Conservation (phyloP, 2,888 invertebrate genomes). For the Athalia circularis region DNA sequence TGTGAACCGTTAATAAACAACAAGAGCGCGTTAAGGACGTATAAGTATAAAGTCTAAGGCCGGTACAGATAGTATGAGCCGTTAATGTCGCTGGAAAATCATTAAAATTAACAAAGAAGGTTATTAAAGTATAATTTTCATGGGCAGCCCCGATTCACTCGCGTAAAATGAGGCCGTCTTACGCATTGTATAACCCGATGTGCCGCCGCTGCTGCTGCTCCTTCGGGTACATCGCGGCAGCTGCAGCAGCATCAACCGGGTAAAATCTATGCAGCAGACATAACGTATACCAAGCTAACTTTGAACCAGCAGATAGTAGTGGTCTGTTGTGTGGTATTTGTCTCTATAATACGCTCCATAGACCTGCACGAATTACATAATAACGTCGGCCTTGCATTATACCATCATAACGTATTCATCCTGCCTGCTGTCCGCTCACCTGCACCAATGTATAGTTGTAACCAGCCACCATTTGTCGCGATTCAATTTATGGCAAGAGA, state of each 20-base stretch:
- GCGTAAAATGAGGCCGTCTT: not conserved
- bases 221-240: not conserved
- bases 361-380: conserved; percentile 62
- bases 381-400: conserved; percentile 69
- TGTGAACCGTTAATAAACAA: not conserved
- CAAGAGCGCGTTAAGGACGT: not conserved
- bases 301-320: not conserved
- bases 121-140: conserved; percentile 22
- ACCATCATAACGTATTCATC: conserved; percentile 70
- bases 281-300: conserved; percentile 4
- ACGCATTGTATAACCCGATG: not conserved
- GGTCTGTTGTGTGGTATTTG: not conserved
- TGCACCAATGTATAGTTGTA: conserved; percentile 65
- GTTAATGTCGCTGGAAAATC: conserved; percentile 3
- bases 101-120: not conserved
- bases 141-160: conserved; percentile 13
- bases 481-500: conserved; percentile 43
- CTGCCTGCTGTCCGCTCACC: conserved; percentile 71
- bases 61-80: not conserved
- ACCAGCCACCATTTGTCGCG: conserved; percentile 31
- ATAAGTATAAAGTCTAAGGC: not conserved
- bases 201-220: not conserved
- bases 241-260: not conserved
- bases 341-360: conserved; percentile 24
- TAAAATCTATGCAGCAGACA: not conserved